phyloP scores from a whole-genome alignment of 2,888 invertebrate genomes.

The Margaritifera margaritifera region DNA sequence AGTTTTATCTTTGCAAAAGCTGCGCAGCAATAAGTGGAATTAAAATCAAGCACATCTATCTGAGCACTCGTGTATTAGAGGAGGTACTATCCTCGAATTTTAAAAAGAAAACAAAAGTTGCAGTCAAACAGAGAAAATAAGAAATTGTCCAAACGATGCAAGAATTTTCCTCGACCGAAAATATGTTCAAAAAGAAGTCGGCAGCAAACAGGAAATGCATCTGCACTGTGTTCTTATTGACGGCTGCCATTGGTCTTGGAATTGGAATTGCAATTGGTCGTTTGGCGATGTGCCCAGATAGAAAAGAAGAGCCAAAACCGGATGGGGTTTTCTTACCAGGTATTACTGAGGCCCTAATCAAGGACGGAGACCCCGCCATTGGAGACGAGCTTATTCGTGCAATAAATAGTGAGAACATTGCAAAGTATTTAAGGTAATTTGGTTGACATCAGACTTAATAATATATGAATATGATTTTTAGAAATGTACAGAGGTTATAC shows the following conservation, averaged over 20 bases:
- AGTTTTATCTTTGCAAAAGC: too few species aligned
- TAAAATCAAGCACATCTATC: too few species aligned
- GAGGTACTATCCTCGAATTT: too few species aligned
- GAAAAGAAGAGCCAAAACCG: constrained; percentile 3
- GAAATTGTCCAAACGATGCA: too few species aligned
- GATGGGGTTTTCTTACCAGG: constrained; percentile 30
- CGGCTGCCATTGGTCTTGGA: constrained; percentile 14
- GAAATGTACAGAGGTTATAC: not conserved
- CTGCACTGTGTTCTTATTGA: not conserved
- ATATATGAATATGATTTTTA: too few species aligned
- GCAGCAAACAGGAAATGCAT: too few species aligned
- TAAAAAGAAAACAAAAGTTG: too few species aligned
- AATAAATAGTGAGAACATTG: constrained; percentile 41
- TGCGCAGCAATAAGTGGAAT: too few species aligned
- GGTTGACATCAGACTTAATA: not conserved
- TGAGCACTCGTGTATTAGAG: too few species aligned
- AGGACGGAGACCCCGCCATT: constrained; percentile 44
- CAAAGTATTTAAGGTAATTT: constrained; percentile 41
- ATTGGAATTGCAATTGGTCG: constrained; percentile 46
- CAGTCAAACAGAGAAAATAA: too few species aligned
- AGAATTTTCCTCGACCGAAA: too few species aligned
- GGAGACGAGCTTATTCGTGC: constrained; percentile 32
- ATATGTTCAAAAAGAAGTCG: too few species aligned
- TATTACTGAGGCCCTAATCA: constrained; percentile 20
- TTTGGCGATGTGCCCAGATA: constrained; percentile 31